Conservation (phyloP, 2,113 vertebrate species). For the Oncorhynchus kisutch region DNA sequence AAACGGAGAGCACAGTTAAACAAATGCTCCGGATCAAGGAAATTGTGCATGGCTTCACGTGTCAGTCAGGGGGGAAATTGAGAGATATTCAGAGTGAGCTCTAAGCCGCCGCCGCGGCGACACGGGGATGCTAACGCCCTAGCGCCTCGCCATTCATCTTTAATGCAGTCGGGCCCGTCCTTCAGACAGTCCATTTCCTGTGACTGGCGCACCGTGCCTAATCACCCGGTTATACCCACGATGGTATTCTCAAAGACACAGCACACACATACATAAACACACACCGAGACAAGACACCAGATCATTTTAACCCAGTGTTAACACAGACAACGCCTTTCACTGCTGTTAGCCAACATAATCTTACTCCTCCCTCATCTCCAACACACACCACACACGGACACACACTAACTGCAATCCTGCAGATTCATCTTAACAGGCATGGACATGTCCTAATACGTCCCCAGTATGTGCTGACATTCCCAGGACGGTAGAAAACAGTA, state of each 20-base stretch:
- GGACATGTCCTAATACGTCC: background rate
- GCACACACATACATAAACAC: constrained; percentile 21
- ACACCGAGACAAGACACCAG: constrained; percentile 66
- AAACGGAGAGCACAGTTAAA: constrained; percentile 72
- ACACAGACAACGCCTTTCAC: constrained; percentile 56
- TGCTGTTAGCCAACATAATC: constrained; percentile 34
- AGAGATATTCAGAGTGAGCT: constrained; percentile 58
- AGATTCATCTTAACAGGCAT: background rate
- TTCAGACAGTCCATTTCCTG: constrained; percentile 78
- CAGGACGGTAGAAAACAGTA: background rate
- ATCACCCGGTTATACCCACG: constrained; percentile 69
- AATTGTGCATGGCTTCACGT: constrained; percentile 73
- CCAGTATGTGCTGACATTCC: background rate
- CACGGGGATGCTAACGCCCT: constrained; percentile 35
- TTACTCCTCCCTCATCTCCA: constrained; percentile 20
- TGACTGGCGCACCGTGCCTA: constrained; percentile 82
- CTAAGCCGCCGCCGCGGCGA: constrained; percentile 14
- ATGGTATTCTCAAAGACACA: constrained; percentile 59
- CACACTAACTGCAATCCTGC: background rate
- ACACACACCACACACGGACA: background rate
- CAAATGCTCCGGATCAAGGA: constrained; percentile 74
- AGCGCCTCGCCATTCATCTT: constrained; percentile 68
- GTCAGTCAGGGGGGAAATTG: constrained; percentile 69
- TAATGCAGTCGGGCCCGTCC: constrained; percentile 74
- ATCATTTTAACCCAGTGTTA: constrained; percentile 79